Evolutionary conservation across 2,113 vertebrate species (phyloP).

Genomic region (Ginglymostoma cirratum): DNA sequence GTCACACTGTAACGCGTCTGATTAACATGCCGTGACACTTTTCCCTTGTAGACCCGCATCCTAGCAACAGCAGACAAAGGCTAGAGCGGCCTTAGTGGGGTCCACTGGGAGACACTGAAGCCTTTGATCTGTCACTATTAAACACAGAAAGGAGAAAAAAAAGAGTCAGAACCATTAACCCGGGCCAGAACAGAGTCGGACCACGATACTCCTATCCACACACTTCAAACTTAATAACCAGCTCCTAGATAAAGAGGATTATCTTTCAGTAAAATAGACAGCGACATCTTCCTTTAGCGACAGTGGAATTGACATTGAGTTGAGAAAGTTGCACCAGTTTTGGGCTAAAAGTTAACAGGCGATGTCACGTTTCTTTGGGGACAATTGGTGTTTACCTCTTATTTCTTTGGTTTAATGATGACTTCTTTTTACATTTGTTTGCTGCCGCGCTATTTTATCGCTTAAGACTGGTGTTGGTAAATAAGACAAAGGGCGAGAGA

Average conservation of each 20-base stretch:
- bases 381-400: neutral
- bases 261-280: constrained; percentile 44
- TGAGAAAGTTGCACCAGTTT: constrained; percentile 39
- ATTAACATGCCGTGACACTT: constrained; percentile 65
- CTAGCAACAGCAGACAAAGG: constrained; percentile 74
- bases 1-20: constrained; percentile 62
- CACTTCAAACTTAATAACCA: constrained; percentile 43
- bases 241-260: constrained; percentile 40
- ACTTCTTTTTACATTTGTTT: too few species aligned
- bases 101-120: constrained; percentile 51
- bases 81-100: constrained; percentile 54
- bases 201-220: neutral
- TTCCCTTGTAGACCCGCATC: constrained; percentile 56
- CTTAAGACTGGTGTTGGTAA: neutral
- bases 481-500: neutral
- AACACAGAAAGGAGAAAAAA: constrained; percentile 52
- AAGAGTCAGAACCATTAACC: constrained; percentile 39
- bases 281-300: constrained; percentile 41
- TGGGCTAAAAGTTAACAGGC: constrained; percentile 34
- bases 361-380: constrained; percentile 26
- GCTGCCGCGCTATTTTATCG: too few species aligned
- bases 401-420: neutral
- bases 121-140: constrained; percentile 76
- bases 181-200: constrained; percentile 40
- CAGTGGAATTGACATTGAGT: constrained; percentile 41